phyloP scores from a whole-genome alignment of 2,888 invertebrate species.

The Erannis defoliaria region DNA sequence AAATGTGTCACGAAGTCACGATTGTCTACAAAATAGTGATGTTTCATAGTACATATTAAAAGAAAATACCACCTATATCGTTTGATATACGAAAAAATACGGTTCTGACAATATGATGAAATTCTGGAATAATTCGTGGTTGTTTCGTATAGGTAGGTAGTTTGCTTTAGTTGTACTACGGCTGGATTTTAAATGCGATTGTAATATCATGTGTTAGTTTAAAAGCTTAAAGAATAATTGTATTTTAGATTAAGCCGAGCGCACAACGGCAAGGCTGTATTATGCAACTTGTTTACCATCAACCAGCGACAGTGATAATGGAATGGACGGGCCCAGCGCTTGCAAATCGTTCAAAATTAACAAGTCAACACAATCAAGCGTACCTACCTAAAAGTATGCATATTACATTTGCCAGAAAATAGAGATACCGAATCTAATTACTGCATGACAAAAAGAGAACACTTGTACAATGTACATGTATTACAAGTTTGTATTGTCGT shows the following conservation, averaged over 20 bases:
- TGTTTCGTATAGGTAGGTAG: neutral
- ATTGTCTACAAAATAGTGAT: neutral
- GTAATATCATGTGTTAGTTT: constrained; percentile 18
- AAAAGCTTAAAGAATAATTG: constrained; percentile 38
- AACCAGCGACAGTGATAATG: too few relatives aligned
- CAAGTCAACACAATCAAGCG: too few relatives aligned
- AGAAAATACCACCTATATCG: neutral
- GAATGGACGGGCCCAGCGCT: too few relatives aligned
- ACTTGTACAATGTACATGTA: too few relatives aligned
- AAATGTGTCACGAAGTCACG: constrained; percentile 3
- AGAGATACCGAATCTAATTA: too few relatives aligned
- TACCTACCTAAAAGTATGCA: too few relatives aligned
- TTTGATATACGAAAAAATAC: neutral
- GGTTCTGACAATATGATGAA: neutral
- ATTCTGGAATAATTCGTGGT: constrained; percentile 1
- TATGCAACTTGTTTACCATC: constrained; percentile 58
- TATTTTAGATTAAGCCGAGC: constrained; percentile 31
- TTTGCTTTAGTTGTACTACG: neutral
- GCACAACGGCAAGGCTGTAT: constrained; percentile 50
- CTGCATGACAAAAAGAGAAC: too few relatives aligned
- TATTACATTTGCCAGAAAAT: too few relatives aligned
- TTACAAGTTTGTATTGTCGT: too few relatives aligned
- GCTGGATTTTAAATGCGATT: constrained; percentile 5
- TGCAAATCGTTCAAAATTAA: too few relatives aligned
- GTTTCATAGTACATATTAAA: neutral